Evolutionary conservation across 2,888 invertebrate genomes (phyloP), one percentile per base, ranked within the genome.

Genomic region (Disparrhopalites patrizii): DNA sequence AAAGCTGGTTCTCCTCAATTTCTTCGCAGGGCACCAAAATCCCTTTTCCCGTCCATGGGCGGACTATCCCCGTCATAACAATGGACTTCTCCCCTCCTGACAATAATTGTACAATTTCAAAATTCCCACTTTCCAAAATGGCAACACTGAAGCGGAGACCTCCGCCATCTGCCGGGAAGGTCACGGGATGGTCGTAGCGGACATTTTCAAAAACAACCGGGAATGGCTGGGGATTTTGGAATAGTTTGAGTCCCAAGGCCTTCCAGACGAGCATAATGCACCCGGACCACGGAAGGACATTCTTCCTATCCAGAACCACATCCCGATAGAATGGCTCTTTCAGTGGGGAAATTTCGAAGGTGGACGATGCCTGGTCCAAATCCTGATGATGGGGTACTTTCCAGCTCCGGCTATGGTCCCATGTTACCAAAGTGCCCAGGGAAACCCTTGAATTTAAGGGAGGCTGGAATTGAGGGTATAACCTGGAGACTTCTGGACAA

Each of bases 371-470:
- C 20, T 90, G 90, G 55, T 88, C 85, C 69, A 15, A 20, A 57
- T 85, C 47, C 3, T 3, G 10, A 20, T 30, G 51, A 23, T 23
- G 8, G 4, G 68, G 25, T 3, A 68, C 66, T 7, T 10, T 3
- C 57, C 62, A 66, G 15, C 33, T 30, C 7, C n/a, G 70, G 70
- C 4, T 76, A 77, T 96, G 94, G 73, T 95, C 90, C 94, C 95
- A 96, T 70, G 85, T 85, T n/a, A 95, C 85, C 1, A 89, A 81
- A 3, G 91, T 88, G 0, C 91, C 84, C 51, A 95, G 82, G 0
- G 91, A 88, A 0, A 95, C 96, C 1, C 90, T 88, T 33, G 87
- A 84, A 0, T 92, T 88, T 1, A 96, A 95, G 0, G 96, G 96
- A 79, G 86, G 92, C 50, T 84, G 77, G 0, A 92, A 81, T 28